Evolutionary conservation across 2,797 vertebrate species (phyloP).

Genomic region (Cheirogaleus major): DNA sequence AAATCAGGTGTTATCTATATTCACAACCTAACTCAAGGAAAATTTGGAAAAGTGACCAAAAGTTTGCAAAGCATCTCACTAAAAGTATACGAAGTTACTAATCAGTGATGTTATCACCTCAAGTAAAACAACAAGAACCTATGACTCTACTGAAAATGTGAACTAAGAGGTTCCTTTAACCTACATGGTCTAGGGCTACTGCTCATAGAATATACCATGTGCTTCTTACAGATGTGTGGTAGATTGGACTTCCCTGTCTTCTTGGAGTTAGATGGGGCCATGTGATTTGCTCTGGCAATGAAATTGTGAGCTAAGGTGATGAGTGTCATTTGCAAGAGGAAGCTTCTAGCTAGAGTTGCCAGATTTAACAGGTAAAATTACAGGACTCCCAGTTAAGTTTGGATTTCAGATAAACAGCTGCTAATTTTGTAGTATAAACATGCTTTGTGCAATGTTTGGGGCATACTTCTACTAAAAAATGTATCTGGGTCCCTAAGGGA

Average conservation of each 20-base stretch:
- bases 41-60: not conserved
- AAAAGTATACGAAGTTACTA: not conserved
- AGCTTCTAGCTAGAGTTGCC: not conserved
- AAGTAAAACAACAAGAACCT: not conserved
- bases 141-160: not conserved
- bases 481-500: not conserved
- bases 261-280: not conserved
- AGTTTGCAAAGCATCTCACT: not conserved
- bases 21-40: not conserved
- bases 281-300: not conserved
- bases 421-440: not conserved
- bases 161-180: not conserved
- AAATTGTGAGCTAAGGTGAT: not conserved
- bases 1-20: not conserved
- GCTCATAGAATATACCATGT: not conserved
- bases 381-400: not conserved
- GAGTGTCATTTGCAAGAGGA: not conserved
- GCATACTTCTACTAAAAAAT: not conserved
- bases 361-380: constrained; percentile 22
- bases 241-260: not conserved
- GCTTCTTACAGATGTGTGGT: not conserved
- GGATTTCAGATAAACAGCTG: not conserved
- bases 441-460: not conserved
- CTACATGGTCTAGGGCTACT: not conserved
- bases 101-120: not conserved